Base-by-base conservation (phyloP, 1,140 invertebrate genomes). In the Manduca sexta region DNA sequence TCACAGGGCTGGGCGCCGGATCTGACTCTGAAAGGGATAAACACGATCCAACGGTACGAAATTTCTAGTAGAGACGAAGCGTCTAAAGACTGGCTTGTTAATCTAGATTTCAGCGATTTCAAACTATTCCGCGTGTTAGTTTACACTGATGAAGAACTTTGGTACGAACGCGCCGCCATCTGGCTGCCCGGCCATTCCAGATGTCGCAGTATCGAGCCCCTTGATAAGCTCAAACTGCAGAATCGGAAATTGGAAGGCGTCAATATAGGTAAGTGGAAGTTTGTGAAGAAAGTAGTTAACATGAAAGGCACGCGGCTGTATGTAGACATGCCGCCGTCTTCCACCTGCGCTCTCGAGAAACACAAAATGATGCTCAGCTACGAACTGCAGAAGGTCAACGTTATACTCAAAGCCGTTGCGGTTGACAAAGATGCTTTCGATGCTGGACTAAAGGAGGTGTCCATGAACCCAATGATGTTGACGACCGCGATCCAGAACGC, bases 161-260 rank as follows among this genome's bases (percentile, higher is more conserved):
- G 72, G 74, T 78, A 78, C 39, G 77, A 83, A 41, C 61, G 81
- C 7, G 81, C 74, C 3, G 79, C 79, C n/a, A 65, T 85, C n/a
- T 83, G 79, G 81, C 50, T 85, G 13, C 79, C 77, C 2, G 77
- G 75, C n/a, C 75, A 83, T 67, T 75, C 77, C 21, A 73, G 59
- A 49, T 61, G 52, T 42, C 53, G 60, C 3, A 71, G 66, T 31
- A 56, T 77, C 5, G 71, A 75, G 12, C 82, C 82, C 1, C 39
- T 83, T 8, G 41, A 52, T 0, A 83, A 85, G 38, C 62, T 85
- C 1, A 71, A 69, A 30, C 49, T 85, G 30, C 82, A 85, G 61
- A 85, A 85, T 47, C 69, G 51, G 46, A 37, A 61, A 5, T 31
- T 79, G 17, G 59, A 66, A 10, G 71, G 56, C 16, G 53, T 81